phyloP scores from a whole-genome alignment of 2,888 invertebrate species.

The Rhagonycha lutea region DNA sequence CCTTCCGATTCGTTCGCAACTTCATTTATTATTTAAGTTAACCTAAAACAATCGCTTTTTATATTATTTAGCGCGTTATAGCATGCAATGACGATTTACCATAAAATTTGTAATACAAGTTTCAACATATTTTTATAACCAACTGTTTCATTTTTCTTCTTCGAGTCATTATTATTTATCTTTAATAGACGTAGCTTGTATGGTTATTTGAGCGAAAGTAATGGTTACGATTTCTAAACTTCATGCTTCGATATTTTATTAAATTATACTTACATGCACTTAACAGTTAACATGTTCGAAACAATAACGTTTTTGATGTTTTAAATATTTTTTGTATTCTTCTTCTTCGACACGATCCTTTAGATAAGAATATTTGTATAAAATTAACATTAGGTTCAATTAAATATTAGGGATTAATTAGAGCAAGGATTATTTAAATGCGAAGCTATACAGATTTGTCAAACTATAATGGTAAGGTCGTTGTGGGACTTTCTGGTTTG shows the following conservation, averaged over 20 bases:
- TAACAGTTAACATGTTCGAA: neutral
- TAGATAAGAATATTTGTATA: neutral
- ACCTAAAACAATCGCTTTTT: neutral
- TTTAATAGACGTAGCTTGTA: neutral
- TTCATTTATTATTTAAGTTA: neutral
- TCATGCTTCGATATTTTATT: slow-evolving; percentile 1
- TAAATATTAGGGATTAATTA: neutral
- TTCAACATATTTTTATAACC: neutral
- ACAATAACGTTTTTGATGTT: neutral
- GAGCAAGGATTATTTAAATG: neutral
- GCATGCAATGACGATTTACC: neutral
- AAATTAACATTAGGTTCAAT: neutral
- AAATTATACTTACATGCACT: neutral
- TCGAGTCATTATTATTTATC: neutral
- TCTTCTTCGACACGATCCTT: neutral
- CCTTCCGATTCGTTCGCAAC: neutral
- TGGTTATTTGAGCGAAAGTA: slow-evolving; percentile 1
- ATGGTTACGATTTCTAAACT: slow-evolving; percentile 4
- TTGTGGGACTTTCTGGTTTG: neutral
- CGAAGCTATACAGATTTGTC: neutral
- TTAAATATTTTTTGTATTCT: neutral
- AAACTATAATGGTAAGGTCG: neutral
- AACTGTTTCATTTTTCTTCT: neutral
- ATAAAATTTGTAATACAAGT: neutral
- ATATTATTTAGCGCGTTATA: neutral